phyloP scores from a whole-genome alignment of 2,888 invertebrate species.

The Punctoribates punctum region DNA sequence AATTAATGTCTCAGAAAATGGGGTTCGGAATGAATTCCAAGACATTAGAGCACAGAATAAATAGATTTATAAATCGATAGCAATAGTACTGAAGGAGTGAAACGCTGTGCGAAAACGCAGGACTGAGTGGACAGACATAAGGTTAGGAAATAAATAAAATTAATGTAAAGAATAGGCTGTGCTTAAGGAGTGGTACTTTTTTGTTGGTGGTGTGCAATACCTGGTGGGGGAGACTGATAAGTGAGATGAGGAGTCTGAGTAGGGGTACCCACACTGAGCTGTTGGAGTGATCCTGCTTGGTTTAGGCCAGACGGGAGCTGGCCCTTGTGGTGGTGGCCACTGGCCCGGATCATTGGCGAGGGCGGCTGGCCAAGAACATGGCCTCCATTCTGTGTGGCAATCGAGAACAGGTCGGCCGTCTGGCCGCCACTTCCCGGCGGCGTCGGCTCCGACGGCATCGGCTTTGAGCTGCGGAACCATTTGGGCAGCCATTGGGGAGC shows the following conservation, averaged over 20 bases:
- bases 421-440: not conserved
- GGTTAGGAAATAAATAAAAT: no score
- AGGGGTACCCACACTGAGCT: slow-evolving; percentile 34
- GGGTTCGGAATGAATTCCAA: no score
- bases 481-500: slow-evolving; percentile 23
- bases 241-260: slow-evolving; percentile 27
- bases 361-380: slow-evolving; percentile 2
- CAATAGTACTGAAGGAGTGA: no score
- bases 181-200: not conserved
- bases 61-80: no score
- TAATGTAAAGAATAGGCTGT: no score
- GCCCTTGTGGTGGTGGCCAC: slow-evolving; percentile 14
- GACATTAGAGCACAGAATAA: no score
- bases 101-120: no score
- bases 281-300: not conserved
- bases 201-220: slow-evolving; percentile 24
- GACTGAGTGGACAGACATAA: no score
- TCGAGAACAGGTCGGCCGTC: slow-evolving; percentile 21
- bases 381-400: not conserved
- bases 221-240: slow-evolving; percentile 33
- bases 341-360: slow-evolving; percentile 19
- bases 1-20: no score
- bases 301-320: not conserved
- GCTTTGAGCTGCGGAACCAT: slow-evolving; percentile 14
- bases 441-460: not conserved